Evolutionary conservation across 2,113 vertebrate genomes (phyloP).

Genomic region (Entomyzon cyanotis): DNA sequence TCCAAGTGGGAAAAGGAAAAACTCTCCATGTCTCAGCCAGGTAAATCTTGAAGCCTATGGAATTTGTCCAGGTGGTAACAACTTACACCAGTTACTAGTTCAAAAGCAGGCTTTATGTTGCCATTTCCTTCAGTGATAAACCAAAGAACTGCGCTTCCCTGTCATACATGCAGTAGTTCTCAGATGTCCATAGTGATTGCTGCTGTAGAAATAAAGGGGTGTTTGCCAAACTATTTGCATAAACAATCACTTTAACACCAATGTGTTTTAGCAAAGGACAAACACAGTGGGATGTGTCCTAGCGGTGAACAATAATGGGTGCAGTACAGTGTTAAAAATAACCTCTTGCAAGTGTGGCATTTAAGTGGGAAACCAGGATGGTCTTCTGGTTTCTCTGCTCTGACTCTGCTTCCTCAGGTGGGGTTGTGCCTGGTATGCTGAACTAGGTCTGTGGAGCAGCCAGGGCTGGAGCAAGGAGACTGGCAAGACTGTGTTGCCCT

Average conservation of each 20-base stretch:
- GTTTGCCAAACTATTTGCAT: background rate
- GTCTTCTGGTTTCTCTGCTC: background rate
- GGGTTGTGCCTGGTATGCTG: background rate
- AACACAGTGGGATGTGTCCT: background rate
- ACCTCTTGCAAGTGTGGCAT: background rate
- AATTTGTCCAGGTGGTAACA: background rate
- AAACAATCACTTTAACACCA: fast-evolving
- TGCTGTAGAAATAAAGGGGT: background rate
- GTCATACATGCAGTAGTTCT: background rate
- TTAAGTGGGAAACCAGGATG: background rate
- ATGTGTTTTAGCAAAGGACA: background rate
- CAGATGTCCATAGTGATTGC: fast-evolving
- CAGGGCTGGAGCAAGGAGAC: background rate
- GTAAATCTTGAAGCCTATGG: background rate
- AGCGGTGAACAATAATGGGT: fast-evolving
- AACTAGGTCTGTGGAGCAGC: background rate
- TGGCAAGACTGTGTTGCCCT: background rate
- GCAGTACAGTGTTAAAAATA: background rate
- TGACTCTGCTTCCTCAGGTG: background rate
- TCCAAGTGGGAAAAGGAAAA: background rate
- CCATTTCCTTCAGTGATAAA: background rate
- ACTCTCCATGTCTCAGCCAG: background rate
- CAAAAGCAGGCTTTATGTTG: background rate
- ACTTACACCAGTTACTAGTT: background rate
- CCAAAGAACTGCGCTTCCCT: background rate